A percentile compares a stretch with the other conserved stretches of the same genome.
Conservation (phyloP, 2,888 invertebrate genomes). For the Platynereis dumerilii region DNA sequence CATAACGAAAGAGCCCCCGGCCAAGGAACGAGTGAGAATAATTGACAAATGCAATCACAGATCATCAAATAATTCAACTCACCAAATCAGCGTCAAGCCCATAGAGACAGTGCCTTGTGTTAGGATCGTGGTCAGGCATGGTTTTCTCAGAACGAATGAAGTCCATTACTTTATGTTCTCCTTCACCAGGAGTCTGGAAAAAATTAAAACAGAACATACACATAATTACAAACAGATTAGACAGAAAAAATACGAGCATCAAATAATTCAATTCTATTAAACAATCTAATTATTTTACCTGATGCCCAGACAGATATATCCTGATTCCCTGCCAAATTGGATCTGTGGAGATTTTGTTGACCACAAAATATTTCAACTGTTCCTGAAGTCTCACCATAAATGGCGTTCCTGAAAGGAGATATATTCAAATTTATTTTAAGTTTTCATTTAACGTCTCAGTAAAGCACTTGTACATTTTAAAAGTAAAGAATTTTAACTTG, state of each 20-base stretch:
- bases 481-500: too few species aligned
- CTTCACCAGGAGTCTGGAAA: constrained; percentile 85
- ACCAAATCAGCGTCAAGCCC: constrained; percentile 94
- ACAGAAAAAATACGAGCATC: too few species aligned
- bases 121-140: constrained; percentile 83
- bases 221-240: background rate
- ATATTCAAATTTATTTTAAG: background rate
- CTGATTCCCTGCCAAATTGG: constrained; percentile 85
- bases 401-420: constrained; percentile 64
- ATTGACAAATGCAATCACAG: too few species aligned
- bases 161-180: constrained; percentile 99
- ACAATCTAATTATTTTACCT: constrained; percentile 73
- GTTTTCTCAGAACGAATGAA: constrained; percentile 86
- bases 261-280: too few species aligned
- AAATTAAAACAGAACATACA: constrained; percentile 1
- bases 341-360: constrained; percentile 79
- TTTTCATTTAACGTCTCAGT: background rate
- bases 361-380: constrained; percentile 85
- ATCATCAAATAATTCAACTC: too few species aligned
- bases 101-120: constrained; percentile 94
- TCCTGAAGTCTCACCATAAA: constrained; percentile 91
- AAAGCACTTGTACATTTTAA: too few species aligned
- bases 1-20: too few species aligned
- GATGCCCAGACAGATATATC: constrained; percentile 89
- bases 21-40: too few species aligned